Conservation (phyloP, 2,113 vertebrate species). For the Callospermophilus lateralis region DNA sequence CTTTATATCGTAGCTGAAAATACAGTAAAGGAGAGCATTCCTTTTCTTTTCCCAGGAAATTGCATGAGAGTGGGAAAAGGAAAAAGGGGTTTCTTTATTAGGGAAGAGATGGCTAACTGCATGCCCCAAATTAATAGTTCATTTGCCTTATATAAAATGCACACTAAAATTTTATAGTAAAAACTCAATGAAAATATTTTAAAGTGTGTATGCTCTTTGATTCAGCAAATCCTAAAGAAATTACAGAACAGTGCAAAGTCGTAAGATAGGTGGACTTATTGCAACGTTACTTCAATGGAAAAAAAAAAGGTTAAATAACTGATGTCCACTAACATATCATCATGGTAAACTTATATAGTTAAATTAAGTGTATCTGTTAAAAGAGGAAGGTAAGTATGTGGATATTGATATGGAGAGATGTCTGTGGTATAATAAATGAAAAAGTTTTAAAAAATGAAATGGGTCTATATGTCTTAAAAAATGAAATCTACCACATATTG, state of each 20-base stretch:
- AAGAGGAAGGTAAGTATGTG: background rate
- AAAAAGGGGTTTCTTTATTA: background rate
- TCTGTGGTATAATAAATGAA: background rate
- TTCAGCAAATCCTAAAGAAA: background rate
- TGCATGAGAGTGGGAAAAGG: background rate
- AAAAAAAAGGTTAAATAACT: background rate
- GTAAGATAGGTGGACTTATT: background rate
- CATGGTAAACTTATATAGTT: background rate
- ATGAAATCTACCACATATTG: background rate
- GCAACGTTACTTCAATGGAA: background rate
- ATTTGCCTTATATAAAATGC: background rate
- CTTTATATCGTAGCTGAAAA: slow-evolving; percentile 29
- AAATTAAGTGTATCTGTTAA: background rate
- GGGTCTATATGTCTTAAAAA: background rate
- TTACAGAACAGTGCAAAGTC: background rate
- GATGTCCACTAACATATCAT: background rate
- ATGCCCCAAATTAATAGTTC: background rate
- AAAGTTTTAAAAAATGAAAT: background rate
- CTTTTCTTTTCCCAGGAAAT: background rate
- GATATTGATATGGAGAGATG: background rate
- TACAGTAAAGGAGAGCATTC: background rate
- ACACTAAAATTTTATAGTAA: slow-evolving; percentile 21
- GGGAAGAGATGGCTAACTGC: background rate
- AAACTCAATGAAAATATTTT: background rate
- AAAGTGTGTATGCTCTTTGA: background rate